A percentile compares a stretch with the other conserved stretches of the same genome.
phyloP scores from a whole-genome alignment of 2,888 invertebrate genomes.

The Thysanoteuthis rhombus region DNA sequence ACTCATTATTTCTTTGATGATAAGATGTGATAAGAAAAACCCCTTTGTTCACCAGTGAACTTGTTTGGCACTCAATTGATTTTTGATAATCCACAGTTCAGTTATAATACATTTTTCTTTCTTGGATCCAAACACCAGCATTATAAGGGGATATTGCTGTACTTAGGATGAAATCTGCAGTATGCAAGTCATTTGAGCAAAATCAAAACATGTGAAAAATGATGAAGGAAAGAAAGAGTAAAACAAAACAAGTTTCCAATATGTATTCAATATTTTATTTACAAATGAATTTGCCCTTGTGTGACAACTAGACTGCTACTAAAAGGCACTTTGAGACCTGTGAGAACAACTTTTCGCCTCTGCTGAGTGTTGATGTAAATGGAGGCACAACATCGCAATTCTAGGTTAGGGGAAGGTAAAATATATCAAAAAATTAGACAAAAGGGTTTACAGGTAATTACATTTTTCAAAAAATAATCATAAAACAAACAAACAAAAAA shows the following conservation, averaged over 20 bases:
- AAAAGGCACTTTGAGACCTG: slow-evolving; percentile 12
- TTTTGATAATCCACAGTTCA: too few species aligned
- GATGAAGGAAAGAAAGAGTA: neutral
- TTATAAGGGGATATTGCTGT: too few species aligned
- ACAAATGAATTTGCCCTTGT: slow-evolving; percentile 12
- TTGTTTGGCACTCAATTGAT: too few species aligned
- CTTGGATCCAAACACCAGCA: too few species aligned
- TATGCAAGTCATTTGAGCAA: too few species aligned
- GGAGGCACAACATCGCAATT: neutral
- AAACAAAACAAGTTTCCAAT: neutral
- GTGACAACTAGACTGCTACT: neutral
- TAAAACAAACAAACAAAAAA: neutral
- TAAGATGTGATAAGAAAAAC: too few species aligned
- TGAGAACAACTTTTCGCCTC: neutral
- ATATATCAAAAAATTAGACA: slow-evolving; percentile 12
- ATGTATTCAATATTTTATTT: neutral
- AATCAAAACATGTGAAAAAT: too few species aligned
- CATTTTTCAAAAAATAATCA: neutral
- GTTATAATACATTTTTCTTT: too few species aligned
- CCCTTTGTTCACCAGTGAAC: too few species aligned
- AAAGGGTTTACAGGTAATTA: neutral
- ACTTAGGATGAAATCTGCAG: too few species aligned
- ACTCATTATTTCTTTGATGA: too few species aligned
- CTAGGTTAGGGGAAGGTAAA: neutral
- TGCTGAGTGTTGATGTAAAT: neutral